Base-by-base conservation (phyloP, 2,888 invertebrate species). In the Lithophane leautieri region DNA sequence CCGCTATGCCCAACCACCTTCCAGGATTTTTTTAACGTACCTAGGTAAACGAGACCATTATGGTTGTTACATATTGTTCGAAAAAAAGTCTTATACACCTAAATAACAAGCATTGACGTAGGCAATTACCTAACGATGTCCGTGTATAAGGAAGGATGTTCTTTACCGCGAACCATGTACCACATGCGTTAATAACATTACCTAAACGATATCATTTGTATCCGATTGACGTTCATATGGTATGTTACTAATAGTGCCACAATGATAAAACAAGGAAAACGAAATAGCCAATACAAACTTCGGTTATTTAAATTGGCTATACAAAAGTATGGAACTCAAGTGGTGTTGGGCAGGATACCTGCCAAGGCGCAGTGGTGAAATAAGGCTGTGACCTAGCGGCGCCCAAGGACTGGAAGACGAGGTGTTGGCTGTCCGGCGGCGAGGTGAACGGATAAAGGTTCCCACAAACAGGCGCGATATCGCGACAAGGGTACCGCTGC, bases 221-320 rank as follows among this genome's bases (percentile, higher is more conserved):
- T 71, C 70, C 70, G 42, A 77, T 62, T 78, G 62, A 63, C 70
- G 78, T 22, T 52, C n/a, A 52, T 63, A 25, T 16, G n/a, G 16
- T 16, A 42, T 54, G 12, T 19, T 62, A 52, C 52, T 52, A n/a
- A 42, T 47, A 76, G 16, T 44, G 22, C 6, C 34, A 34, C n/a
- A 14, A 2, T 8, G 69, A 62, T 62, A 47, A 61, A 52, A 76
- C 40, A n/a, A 77, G 70, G 76, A 77, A 63, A 78, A 70, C 7
- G 2, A 44, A 14, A 1, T 8, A 72, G 6, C 3, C 14, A 47
- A 50, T 63, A 56, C 50, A 19, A 63, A 52, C 8, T 68, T 68
- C 44, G 63, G 61, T 67, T 19, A 34, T 42, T 60, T 40, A 25
- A 56, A 40, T 50, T 61, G 16, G 28, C 1, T 54, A 7, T n/a